Evolutionary conservation across 2,888 invertebrate species (phyloP), one percentile per base, ranked within the genome.

Genomic region (Halictus quadricinctus): DNA sequence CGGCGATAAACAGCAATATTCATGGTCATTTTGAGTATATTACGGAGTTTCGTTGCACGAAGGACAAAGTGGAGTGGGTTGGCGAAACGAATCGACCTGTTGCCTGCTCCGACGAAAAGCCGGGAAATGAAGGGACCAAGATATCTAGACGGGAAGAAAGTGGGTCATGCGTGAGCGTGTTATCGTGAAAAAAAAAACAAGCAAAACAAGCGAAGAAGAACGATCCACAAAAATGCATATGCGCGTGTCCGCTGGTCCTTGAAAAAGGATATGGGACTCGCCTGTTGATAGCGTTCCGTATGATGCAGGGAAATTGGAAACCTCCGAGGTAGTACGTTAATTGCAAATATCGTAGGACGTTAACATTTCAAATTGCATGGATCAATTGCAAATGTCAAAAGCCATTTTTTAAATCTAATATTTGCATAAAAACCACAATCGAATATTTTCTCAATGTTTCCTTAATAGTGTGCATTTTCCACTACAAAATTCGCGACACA

Each of bases 1-100:
- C 7, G 29, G 0, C 15, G 36, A 29, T 66, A 66, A 66, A 66
- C 36, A 29, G 36, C 36, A 66, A 36, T 36, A 66, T 66, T 36
- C 8, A 66, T 18, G 36, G 36, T 29, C 36, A 66, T 29, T 29
- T 36, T 3, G 66, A 66, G 36, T 66, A 66, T 66, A 66, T 36
- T 21, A 66, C 66, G 36, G 8, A 36, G 21, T 36, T 66, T 18
- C 66, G 36, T 18, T 66, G 54, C 15, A 4, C 41, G 36, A 25
- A 43, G 41, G 48, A 18, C 46, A 25, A 72, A 58, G 21, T 15
- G 29, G 66, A 13, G 41, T 21, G 58, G 50, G 41, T n/a, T 13
- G n/a, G n/a, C 4, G 29, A 36, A 36, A 3, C 18, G 70, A 15
- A 46, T 58, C 29, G 74, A 79, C 79, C 79, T 82, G 81, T 82